Conservation (phyloP, 2,888 invertebrate genomes). For the Synergus itoensis region DNA sequence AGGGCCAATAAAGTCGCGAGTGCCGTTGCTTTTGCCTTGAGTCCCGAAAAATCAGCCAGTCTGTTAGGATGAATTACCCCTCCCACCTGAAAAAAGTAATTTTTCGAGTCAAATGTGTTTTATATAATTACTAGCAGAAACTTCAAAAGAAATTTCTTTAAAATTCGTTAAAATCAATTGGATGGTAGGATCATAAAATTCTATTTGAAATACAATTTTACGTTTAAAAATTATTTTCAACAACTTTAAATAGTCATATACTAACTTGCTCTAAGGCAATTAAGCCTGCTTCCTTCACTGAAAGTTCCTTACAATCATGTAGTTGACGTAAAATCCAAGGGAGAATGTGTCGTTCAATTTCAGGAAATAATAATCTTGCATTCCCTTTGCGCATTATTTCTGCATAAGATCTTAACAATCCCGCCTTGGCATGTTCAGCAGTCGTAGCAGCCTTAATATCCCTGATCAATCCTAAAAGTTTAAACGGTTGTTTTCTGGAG, state of each 20-base stretch:
- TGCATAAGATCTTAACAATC: constrained; percentile 68
- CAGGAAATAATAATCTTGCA: constrained; percentile 58
- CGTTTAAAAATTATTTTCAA: too few species aligned
- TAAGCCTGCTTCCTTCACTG: constrained; percentile 68
- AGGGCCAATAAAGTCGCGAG: constrained; percentile 66
- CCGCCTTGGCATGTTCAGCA: constrained; percentile 70
- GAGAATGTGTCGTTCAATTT: constrained; percentile 65
- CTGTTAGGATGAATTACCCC: constrained; percentile 66
- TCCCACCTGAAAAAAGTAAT: constrained; percentile 59
- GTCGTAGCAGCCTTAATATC: constrained; percentile 70
- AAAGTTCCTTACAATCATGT: constrained; percentile 67
- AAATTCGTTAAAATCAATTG: too few species aligned
- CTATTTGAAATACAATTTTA: too few species aligned
- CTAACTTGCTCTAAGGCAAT: constrained; percentile 69
- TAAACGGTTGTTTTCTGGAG: constrained; percentile 66
- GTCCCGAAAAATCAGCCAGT: constrained; percentile 62
- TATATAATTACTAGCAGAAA: neutral
- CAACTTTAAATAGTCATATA: neutral
- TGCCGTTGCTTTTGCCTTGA: constrained; percentile 62
- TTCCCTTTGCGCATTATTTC: constrained; percentile 67
- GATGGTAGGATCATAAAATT: too few species aligned
- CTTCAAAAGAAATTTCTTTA: too few species aligned
- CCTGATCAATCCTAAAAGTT: constrained; percentile 68
- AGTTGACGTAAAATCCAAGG: constrained; percentile 71
- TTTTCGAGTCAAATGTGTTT: neutral